Base-by-base conservation (phyloP, 2,113 vertebrate genomes). In the Zosterops hypoxanthus region DNA sequence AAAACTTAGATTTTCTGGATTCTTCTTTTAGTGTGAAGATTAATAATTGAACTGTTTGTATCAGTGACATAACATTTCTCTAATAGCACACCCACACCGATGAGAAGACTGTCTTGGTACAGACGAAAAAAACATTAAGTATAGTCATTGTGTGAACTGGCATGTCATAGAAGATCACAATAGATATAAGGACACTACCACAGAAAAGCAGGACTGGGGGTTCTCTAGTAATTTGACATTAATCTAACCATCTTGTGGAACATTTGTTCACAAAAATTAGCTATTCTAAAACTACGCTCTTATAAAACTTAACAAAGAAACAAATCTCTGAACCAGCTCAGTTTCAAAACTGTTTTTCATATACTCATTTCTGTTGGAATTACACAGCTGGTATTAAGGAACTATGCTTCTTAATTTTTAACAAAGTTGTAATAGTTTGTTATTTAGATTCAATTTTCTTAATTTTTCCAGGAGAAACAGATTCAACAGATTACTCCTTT, bases 181-280 rank as follows among this genome's bases (percentile, higher is more conserved):
- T 70, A 65, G 61, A 17, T 60, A 28, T n/a, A 60, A 80, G 26
- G 33, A n/a, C 11, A 41, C 29, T 53, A 14, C 14, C 17, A 50
- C 31, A 64, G 42, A 57, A 82, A 69, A 42, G 5, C 36, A 87
- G 41, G 8, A 44, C 18, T 42, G 11, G 12, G 14, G 8, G 4
- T 34, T 89, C 5, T 50, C 26, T 59, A 53, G 20, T 57, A 75
- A 31, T 57, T 34, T 22, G 23, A 47, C 0, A 0, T 47, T 57
- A 57, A 46, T 57, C 26, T 79, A 70, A 52, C 10, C 18, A 71
- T 49, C 13, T 72, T 78, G n/a, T 47, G 17, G 46, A 73, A 56
- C 5, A 41, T n/a, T 47, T 52, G 11, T 36, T 50, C 44, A 64
- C 9, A 68, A 63, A 47, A 85, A 69, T 24, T 19, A 46, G 20